phyloP scores from a whole-genome alignment of 2,888 invertebrate species.

The Andrena minutula region DNA sequence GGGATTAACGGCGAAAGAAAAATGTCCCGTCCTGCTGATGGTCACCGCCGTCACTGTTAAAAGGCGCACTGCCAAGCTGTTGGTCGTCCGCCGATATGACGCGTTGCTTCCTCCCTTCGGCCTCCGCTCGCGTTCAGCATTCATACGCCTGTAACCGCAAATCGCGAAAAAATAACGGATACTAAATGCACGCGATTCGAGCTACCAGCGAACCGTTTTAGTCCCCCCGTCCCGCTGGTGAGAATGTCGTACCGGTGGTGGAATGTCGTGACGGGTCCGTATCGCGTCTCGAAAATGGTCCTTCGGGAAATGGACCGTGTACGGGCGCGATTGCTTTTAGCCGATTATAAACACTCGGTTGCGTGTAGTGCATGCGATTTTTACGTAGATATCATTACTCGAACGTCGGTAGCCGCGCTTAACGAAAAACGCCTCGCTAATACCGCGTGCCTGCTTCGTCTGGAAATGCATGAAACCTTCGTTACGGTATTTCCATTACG shows the following conservation, averaged over 20 bases:
- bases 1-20: constrained; percentile 63
- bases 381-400: constrained; percentile 5
- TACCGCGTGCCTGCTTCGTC: not conserved
- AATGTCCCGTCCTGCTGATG: constrained; percentile 39
- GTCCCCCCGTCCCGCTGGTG: constrained; percentile 18
- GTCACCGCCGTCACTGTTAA: constrained; percentile 61
- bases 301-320: constrained; percentile 42
- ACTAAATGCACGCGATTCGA: constrained; percentile 77
- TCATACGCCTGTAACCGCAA: constrained; percentile 53
- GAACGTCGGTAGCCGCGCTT: not conserved
- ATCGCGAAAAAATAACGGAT: constrained; percentile 70
- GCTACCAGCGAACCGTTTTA: constrained; percentile 75
- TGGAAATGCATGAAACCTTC: too few relatives aligned
- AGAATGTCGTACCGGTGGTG: constrained; percentile 45
- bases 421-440: not conserved
- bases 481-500: not conserved
- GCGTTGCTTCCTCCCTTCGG: constrained; percentile 30
- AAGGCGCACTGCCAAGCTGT: constrained; percentile 49
- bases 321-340: constrained; percentile 47
- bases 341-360: constrained; percentile 12
- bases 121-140: constrained; percentile 68
- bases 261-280: constrained; percentile 50
- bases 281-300: constrained; percentile 42
- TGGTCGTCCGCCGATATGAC: constrained; percentile 66
- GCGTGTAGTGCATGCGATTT: constrained; percentile 13